These are phyloP conservation scores for Ptychoptera contaminata DNA, from an alignment of 2,888 invertebrate species.

Conservation along the genomic window DNA sequence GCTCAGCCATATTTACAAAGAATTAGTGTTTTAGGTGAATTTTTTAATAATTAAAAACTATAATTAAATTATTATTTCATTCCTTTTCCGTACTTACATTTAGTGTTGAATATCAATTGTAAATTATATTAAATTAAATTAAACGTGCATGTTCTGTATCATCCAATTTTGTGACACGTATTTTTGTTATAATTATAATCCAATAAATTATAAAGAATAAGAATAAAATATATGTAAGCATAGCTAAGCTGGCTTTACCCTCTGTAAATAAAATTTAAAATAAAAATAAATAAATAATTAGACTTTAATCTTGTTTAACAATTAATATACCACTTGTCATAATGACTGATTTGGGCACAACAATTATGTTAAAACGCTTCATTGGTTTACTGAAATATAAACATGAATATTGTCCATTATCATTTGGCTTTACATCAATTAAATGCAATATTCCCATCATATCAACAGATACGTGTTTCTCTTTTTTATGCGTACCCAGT, in stretches of 20 bases:
- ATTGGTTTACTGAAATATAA: conserved; percentile 41
- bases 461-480: conserved; percentile 37
- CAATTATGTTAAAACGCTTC: conserved; percentile 35
- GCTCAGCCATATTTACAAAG: conserved; percentile 67
- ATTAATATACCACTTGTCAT: no score
- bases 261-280: conserved; percentile 30
- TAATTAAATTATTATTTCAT: no score
- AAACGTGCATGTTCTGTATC: no score
- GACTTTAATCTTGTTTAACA: no score
- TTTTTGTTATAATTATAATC: not conserved
- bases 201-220: not conserved
- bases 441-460: conserved; percentile 39
- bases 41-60: conserved; percentile 21
- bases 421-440: conserved; percentile 39
- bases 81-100: no score
- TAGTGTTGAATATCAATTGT: no score
- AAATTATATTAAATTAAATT: no score
- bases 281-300: no score
- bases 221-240: not conserved
- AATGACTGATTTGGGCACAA: conserved; percentile 31
- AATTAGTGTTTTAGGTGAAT: conserved; percentile 65
- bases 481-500: conserved; percentile 30
- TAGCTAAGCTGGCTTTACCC: conserved; percentile 22
- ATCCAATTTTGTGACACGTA: not conserved
- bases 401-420: conserved; percentile 56